phyloP scores from a whole-genome alignment of 2,113 vertebrate genomes.

The Cinclus mexicanus region DNA sequence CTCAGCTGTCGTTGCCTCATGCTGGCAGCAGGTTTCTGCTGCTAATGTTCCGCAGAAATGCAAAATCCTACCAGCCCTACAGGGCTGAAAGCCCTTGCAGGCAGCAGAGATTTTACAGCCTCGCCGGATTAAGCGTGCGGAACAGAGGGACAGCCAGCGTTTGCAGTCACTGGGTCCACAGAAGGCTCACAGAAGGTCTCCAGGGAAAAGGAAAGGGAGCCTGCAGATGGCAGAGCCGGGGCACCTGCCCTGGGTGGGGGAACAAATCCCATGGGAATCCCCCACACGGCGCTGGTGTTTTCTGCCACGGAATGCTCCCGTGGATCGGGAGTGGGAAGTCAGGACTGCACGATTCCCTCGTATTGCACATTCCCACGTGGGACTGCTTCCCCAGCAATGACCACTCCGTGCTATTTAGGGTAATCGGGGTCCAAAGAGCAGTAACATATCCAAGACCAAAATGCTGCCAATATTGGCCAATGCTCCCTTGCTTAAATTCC shows the following conservation, averaged over 20 bases:
- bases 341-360: neutral
- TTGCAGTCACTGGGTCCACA: too few relatives aligned
- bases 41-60: accelerated
- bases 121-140: neutral
- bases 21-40: neutral
- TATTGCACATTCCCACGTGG: neutral
- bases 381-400: neutral
- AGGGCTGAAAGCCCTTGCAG: neutral
- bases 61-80: neutral
- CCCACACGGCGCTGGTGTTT: neutral
- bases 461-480: neutral
- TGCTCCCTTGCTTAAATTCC: neutral
- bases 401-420: neutral
- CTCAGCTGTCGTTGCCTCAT: accelerated
- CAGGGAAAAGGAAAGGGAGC: neutral
- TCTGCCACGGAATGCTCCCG: neutral
- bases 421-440: neutral
- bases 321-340: neutral
- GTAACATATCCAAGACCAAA: neutral
- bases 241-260: neutral
- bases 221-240: neutral
- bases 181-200: neutral
- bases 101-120: neutral
- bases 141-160: accelerated
- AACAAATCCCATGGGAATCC: neutral